Evolutionary conservation across 2,797 vertebrate genomes (phyloP), one percentile per base, ranked within the genome.

Genomic region (Anguilla pacifica): DNA sequence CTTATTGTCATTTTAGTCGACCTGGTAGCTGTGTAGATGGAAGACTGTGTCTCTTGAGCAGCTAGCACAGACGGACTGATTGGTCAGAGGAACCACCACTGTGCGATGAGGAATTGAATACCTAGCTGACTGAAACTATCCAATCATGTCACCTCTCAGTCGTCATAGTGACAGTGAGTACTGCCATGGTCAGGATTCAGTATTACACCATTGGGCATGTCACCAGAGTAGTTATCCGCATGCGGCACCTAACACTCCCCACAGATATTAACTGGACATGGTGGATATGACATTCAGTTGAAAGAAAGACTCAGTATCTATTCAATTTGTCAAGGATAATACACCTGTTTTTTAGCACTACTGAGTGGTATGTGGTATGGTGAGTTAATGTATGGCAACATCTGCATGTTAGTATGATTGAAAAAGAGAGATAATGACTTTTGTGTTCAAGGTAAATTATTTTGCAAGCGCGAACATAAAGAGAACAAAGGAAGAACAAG

Each of bases 321-420:
- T 19, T 35, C 5, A 39, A 6, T 39, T 35, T 77, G 10, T 19
- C 35, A 39, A 70, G n/a, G 25, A 77, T 77, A 74, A 35, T 74
- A 31, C n/a, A 39, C 9, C 1, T 74, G 28, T 74, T 72, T 31
- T 70, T 70, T 17, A 31, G n/a, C 31, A 72, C n/a, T 72, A 46
- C 81, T 51, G 86, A 39, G 43, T 22, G 59, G 3, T 19, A 6
- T 61, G 28, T 57, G 35, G 55, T 74, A 87, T 77, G 49, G 43
- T 83, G 43, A 53, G 82, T 53, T 57, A 7, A 39, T 35, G 19
- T 53, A 19, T 49, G 19, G 43, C 43, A 35, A 39, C 49, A 84
- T 87, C 81, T 87, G 86, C 17, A 46, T 51, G 57, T 49, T 67
- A 4, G 55, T 83, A 51, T 83, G 57, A 55, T 39, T 46, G 22